Evolutionary conservation across 2,797 vertebrate genomes (phyloP).

Genomic region (Vipera latastei): DNA sequence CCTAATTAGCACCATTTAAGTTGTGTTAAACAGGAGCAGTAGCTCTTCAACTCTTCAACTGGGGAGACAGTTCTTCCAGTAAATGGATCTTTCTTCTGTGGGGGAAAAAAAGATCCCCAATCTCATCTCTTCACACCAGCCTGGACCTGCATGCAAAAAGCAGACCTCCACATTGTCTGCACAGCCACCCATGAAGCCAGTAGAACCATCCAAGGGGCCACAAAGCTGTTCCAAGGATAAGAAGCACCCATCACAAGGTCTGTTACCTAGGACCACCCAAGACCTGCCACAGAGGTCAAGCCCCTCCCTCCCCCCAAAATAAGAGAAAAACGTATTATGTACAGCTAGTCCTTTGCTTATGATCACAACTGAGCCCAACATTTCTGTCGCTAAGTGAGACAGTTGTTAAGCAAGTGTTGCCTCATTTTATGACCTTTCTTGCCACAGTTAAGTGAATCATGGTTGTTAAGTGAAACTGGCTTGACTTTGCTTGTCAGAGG

Average conservation of each 20-base stretch:
- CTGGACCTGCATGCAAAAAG: background rate
- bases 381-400: background rate
- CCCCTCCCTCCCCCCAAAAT: background rate
- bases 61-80: background rate
- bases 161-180: background rate
- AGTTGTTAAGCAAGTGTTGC: background rate
- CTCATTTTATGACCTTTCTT: background rate
- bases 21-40: background rate
- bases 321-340: background rate
- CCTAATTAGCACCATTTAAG: background rate
- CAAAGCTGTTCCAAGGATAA: background rate
- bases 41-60: background rate
- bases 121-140: background rate
- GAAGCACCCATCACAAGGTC: background rate
- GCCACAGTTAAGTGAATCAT: background rate
- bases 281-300: background rate
- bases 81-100: background rate
- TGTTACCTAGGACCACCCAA: background rate
- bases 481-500: background rate
- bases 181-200: background rate
- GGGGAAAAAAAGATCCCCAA: background rate
- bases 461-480: background rate
- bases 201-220: background rate
- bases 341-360: background rate
- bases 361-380: background rate